Base-by-base conservation (phyloP, 2,888 invertebrate genomes). In the Adela reaumurella region DNA sequence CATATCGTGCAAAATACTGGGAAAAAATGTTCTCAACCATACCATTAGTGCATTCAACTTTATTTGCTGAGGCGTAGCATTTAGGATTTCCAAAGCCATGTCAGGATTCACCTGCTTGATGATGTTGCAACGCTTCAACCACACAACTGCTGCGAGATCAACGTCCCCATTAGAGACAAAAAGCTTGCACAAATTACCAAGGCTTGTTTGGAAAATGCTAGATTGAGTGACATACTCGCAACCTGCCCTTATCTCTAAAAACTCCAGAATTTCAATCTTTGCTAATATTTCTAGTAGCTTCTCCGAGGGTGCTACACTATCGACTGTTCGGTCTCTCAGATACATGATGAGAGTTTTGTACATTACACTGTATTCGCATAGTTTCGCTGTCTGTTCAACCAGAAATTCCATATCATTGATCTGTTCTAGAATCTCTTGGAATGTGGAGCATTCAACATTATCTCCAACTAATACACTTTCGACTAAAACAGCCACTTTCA, bases 101-200 rank as follows among this genome's bases (percentile, higher is more conserved):
- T 67, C 61, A 48, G 62, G 48, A 49, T 50, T 56, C 19, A 72
- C 54, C 18, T 52, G 43, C 19, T 64, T 50, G 51, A 68, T 68
- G 18, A 69, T 56, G 58, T 70, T 69, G 49, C 67, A 67, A 61
- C 70, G 74, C 58, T 78, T 78, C 46, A 77, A 57, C 74, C 76
- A 77, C 58, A 74, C 74, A 56, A 77, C 73, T 43, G 72, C 71
- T 52, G 74, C 76, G 54, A 78, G 62, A 60, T 77, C 77, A 54
- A 76, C 65, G 62, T 78, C 74, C 48, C 65, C 61, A 53, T 74
- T 70, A 10, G 64, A 60, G 57, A 77, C 60, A 59, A 77, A 77
- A 49, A 58, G 56, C 19, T 65, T 59, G 59, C 72, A 73, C 17
- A 77, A 59, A 52, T 74, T 63, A 56, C 65, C 64, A 53, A 63